phyloP scores from a whole-genome alignment of 2,797 vertebrate species.

The Gephyroberyx darwinii region DNA sequence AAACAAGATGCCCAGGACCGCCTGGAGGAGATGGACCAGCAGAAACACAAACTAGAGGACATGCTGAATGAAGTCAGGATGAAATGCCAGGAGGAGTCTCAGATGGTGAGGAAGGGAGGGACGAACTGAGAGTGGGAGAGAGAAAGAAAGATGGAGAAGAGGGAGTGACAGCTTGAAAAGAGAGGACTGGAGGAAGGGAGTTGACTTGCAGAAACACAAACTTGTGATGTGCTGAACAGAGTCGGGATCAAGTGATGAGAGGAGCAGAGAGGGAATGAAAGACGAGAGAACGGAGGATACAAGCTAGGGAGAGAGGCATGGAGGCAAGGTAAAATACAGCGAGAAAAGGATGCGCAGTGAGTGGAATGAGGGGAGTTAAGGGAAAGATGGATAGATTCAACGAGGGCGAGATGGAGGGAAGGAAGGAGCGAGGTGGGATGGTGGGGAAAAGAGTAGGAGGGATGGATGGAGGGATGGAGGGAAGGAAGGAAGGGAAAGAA shows the following conservation, averaged over 20 bases:
- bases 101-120: slow-evolving; percentile 86
- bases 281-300: too few relatives aligned
- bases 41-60: slow-evolving; percentile 94
- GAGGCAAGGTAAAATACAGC: too few relatives aligned
- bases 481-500: not conserved
- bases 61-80: slow-evolving; percentile 93
- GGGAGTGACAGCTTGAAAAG: not conserved
- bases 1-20: slow-evolving; percentile 96
- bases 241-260: not conserved
- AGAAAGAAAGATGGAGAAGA: not conserved
- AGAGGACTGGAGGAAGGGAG: not conserved
- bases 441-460: too few relatives aligned
- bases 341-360: too few relatives aligned
- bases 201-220: not conserved
- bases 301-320: too few relatives aligned
- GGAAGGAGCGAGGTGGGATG: not conserved
- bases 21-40: slow-evolving; percentile 98
- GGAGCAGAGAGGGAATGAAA: not conserved
- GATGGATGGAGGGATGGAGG: not conserved
- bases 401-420: not conserved
- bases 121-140: not conserved
- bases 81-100: slow-evolving; percentile 96
- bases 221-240: too few relatives aligned
- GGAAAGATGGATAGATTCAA: not conserved
- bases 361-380: not conserved